Evolutionary conservation across 2,113 vertebrate genomes (phyloP).

Genomic region (Atractosteus spatula): DNA sequence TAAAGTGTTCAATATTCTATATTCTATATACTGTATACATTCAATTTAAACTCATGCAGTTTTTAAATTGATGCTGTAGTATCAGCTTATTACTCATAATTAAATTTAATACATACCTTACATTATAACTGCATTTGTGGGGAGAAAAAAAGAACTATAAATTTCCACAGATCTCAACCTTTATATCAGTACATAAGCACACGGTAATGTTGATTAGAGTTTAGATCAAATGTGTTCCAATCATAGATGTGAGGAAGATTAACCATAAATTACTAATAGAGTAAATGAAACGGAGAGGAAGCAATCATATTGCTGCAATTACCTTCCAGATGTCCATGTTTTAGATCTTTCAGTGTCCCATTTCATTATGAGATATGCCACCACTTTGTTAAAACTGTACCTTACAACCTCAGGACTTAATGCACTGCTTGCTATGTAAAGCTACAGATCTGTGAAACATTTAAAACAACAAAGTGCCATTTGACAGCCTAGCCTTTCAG

Average conservation of each 20-base stretch:
- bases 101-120: conserved; percentile 47
- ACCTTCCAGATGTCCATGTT: conserved; percentile 69
- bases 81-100: conserved; percentile 53
- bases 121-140: conserved; percentile 48
- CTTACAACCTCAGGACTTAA: conserved; percentile 61
- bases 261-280: conserved; percentile 96
- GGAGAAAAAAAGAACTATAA: conserved; percentile 52
- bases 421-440: conserved; percentile 56
- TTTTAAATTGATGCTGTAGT: conserved; percentile 3
- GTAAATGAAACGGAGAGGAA: conserved; percentile 79
- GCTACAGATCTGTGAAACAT: conserved; percentile 71
- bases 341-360: conserved; percentile 69
- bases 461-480: conserved; percentile 97
- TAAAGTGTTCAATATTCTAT: too few species aligned
- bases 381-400: conserved; percentile 50
- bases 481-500: conserved; percentile 87
- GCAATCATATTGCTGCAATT: conserved; percentile 66
- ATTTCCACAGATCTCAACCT: conserved; percentile 42
- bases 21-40: too few species aligned
- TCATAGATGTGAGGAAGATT: conserved; percentile 74
- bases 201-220: conserved; percentile 61
- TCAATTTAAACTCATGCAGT: too few species aligned
- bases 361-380: conserved; percentile 59
- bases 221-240: conserved; percentile 70
- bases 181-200: conserved; percentile 51